These are phyloP conservation scores for Hedychridium roseum DNA, from an alignment of 2,888 invertebrate genomes.

Conservation along the genomic window DNA sequence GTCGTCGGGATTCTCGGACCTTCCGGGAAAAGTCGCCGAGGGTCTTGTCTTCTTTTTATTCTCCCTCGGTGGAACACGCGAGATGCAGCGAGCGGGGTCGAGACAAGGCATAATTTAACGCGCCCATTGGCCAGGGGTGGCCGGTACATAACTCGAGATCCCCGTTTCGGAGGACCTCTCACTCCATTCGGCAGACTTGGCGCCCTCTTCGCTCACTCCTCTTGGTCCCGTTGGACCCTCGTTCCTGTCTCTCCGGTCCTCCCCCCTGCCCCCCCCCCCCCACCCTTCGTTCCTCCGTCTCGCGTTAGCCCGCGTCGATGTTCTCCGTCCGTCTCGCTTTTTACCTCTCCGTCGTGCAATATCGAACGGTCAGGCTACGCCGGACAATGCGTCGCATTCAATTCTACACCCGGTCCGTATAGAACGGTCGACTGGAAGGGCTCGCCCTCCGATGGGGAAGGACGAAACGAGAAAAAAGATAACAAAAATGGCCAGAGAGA, in stretches of 20 bases:
- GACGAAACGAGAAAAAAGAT: too few species aligned
- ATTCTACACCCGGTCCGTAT: conserved; percentile 43
- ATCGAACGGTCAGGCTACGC: conserved; percentile 57
- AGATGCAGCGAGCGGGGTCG: conserved; percentile 33
- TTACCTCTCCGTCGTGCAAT: conserved; percentile 45
- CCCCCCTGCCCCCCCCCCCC: conserved; percentile 9
- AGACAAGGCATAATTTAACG: conserved; percentile 50
- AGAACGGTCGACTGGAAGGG: conserved; percentile 24
- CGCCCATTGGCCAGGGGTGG: conserved; percentile 42
- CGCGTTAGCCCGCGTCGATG: too few species aligned
- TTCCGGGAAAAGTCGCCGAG: too few species aligned
- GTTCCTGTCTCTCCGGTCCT: conserved; percentile 22
- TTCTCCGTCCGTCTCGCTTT: conserved; percentile 11
- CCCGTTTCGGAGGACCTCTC: conserved; percentile 28
- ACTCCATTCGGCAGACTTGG: conserved; percentile 42
- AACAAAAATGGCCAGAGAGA: conserved; percentile 5
- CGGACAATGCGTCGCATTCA: conserved; percentile 58
- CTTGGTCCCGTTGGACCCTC: conserved; percentile 40
- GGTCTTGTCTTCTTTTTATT: too few species aligned
- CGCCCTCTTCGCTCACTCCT: conserved; percentile 39
- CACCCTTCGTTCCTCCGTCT: conserved; percentile 5
- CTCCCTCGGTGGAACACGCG: conserved; percentile 14
- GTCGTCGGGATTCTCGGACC: too few species aligned
- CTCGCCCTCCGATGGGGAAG: too few species aligned
- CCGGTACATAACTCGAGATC: conserved; percentile 43